phyloP scores from a whole-genome alignment of 2,797 vertebrate species.

The Trachurus trachurus region DNA sequence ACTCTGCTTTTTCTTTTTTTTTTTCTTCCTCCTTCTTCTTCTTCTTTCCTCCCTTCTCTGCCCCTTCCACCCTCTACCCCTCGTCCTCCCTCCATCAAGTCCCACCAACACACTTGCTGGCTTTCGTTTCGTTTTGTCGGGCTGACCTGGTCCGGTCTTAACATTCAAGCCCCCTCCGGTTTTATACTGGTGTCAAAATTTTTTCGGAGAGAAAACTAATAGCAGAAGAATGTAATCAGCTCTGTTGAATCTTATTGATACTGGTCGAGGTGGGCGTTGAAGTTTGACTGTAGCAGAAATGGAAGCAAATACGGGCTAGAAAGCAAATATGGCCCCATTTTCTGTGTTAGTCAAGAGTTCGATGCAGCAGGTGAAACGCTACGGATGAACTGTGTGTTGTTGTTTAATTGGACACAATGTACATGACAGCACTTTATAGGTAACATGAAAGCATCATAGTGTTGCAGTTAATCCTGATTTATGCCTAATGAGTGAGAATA shows the following conservation, averaged over 20 bases:
- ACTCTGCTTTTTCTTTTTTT: conserved; percentile 20
- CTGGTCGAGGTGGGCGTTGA: conserved; percentile 35
- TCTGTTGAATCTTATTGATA: conserved; percentile 43
- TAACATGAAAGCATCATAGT: conserved; percentile 17
- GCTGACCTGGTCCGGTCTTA: no score
- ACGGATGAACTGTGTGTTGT: neutral
- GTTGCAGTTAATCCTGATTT: conserved; percentile 15
- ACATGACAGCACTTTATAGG: neutral
- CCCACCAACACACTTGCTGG: conserved; percentile 24
- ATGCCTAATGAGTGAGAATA: neutral
- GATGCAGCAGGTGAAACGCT: conserved; percentile 1
- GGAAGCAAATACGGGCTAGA: conserved; percentile 53
- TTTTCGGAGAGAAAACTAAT: conserved; percentile 4
- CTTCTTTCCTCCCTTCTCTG: conserved; percentile 6
- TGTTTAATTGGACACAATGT: neutral
- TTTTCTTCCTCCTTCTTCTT: no score
- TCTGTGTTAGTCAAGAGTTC: conserved; percentile 33
- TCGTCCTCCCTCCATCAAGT: conserved; percentile 49
- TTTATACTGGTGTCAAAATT: conserved; percentile 15
- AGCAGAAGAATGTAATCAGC: conserved; percentile 51
- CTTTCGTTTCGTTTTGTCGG: neutral
- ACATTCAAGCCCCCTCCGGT: neutral
- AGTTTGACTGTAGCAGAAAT: conserved; percentile 38
- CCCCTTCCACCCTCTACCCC: conserved; percentile 55
- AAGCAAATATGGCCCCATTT: conserved; percentile 54